Evolutionary conservation across 2,888 invertebrate genomes (phyloP).

Genomic region (Drosophila borealis): DNA sequence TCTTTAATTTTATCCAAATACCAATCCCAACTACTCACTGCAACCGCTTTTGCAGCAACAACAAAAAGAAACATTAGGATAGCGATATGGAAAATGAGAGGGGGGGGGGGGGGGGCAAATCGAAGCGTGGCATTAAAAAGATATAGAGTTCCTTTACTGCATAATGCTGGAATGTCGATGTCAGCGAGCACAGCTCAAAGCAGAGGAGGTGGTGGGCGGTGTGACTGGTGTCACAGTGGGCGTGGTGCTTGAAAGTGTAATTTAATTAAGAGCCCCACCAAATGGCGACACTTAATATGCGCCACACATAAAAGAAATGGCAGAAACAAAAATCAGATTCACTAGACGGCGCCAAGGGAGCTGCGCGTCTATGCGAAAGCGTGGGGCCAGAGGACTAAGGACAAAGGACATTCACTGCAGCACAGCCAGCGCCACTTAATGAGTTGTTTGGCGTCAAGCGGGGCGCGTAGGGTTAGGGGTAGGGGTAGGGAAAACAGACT

Average conservation of each 20-base stretch:
- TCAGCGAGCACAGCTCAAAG: not conserved
- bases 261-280: conserved; percentile 66
- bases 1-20: not conserved
- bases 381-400: conserved; percentile 2
- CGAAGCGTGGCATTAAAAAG: not conserved
- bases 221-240: conserved; percentile 16
- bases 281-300: conserved; percentile 41
- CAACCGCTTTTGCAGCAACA: conserved; percentile 4
- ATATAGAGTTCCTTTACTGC: not conserved
- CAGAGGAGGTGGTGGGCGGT: too few relatives aligned
- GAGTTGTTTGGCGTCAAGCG: conserved; percentile 39
- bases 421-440: conserved; percentile 42
- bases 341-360: conserved; percentile 63
- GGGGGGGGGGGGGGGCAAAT: not conserved
- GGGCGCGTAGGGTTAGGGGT: not conserved
- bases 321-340: conserved; percentile 46
- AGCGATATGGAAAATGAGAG: not conserved
- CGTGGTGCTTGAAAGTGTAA: conserved; percentile 54
- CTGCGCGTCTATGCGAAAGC: conserved; percentile 4
- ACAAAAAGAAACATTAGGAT: not conserved
- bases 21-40: not conserved
- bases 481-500: not conserved
- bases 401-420: conserved; percentile 40
- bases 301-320: conserved; percentile 43
- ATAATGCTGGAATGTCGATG: not conserved